Evolutionary conservation across 2,113 vertebrate genomes (phyloP), one percentile per base, ranked within the genome.

Genomic region (Saimiri boliviensis): DNA sequence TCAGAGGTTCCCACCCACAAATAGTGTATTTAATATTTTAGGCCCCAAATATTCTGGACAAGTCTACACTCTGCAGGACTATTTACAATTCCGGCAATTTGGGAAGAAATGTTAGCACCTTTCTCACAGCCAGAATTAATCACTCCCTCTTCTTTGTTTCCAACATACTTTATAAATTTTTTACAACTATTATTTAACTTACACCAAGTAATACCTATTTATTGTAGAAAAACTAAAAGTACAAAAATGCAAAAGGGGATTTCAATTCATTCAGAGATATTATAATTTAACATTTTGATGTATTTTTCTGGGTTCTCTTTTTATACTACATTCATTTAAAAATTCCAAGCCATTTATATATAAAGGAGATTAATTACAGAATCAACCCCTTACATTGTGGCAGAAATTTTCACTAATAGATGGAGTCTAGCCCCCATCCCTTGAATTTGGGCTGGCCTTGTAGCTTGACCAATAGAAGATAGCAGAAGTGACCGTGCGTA

Each of bases 171-270:
- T 73, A 32, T 37, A 68, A 83, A 19, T 27, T 70, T 86, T 91
- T 96, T 60, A 47, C 66, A 96, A 52, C 42, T 90, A 42, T n/a
- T 89, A 14, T 52, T 85, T 88, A 93, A 77, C 35, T 91, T 94
- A 68, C 1, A 91, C 60, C 80, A 91, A 42, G 42, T 32, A 95
- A 77, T 81, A 89, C 21, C 25, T 83, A 8, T 58, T 89, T 82
- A 45, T 25, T 63, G 47, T 30, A 42, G 73, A 93, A 93, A 91
- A 95, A 73, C 2, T 45, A 7, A 77, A 93, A 86, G n/a, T 47
- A 74, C 35, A 80, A 82, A 92, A 87, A 87, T 54, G 30, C 14
- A 95, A 90, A 93, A 56, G n/a, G 63, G 23, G 19, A 81, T 76
- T 95, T 66, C 71, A 68, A 68, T 79, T 93, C 70, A 85, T 30